Base-by-base conservation (phyloP, 2,797 vertebrate species). In the Chromis chromis region DNA sequence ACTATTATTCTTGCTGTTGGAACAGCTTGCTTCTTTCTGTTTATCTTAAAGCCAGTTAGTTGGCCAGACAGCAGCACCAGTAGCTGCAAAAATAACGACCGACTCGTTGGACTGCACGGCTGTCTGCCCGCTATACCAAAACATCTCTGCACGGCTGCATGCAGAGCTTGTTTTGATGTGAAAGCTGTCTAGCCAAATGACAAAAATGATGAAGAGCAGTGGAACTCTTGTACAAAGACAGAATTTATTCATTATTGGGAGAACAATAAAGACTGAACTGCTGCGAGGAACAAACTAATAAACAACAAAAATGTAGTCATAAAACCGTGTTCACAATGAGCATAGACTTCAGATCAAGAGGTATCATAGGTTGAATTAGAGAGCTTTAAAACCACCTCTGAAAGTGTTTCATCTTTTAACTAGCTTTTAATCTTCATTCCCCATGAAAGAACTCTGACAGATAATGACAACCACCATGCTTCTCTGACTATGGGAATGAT, bases 71-170 rank as follows among this genome's bases (percentile, higher is more conserved):
- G 76, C 17, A 62, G 55, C 61, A 65, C 50, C 57, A 33, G 21
- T 1, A 36, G 53, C 70, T 5, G 2, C 71, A 82, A 66, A 85
- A 88, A 81, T 56, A 83, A 66, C 74, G 55, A 52, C 42, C 5
- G 54, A 27, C 59, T 54, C 3, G 19, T 28, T 22, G 9, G 75
- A 59, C 74, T 77, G 71, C 81, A 86, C 65, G 70, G 70, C 71
- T 79, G 82, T 86, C 87, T 84, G 82, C 75, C 25, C 68, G 31
- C 6, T 14, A 52, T 6, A 77, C 65, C 70, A 66, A 84, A 76
- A 82, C 78, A 76, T 53, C 56, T 67, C 59, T 31, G 68, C 61
- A 57, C 2, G 44, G 48, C 72, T 71, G 75, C 78, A 58, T 49
- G 62, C 33, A 5, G 36, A 21, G 76, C 57, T 55, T 59, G 48